Base-by-base conservation (phyloP, 2,888 invertebrate species). In the Orthosia gothica region DNA sequence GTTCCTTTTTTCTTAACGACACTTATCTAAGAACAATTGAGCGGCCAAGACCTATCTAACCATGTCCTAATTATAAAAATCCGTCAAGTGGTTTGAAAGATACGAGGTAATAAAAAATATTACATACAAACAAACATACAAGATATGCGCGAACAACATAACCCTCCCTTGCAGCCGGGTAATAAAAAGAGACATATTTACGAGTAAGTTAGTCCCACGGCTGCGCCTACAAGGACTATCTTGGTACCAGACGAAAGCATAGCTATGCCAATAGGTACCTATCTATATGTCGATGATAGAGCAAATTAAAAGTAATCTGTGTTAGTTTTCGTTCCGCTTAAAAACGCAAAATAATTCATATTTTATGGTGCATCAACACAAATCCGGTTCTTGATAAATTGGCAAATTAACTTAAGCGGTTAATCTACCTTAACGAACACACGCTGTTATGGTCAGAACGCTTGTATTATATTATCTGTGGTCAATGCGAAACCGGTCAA, bases 311-410 rank as follows among this genome's bases (percentile, higher is more conserved):
- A 20, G 13, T n/a, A 23, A 45, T 4, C 2, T 5, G 40, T 45
- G 12, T 66, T 32, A 32, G 16, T 16, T 72, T 58, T 72, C 23
- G 57, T 57, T 13, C 40, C n/a, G 57, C 26, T 58, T 23, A 32
- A 50, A 50, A 16, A 50, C 23, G 20, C 47, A 45, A 52, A 52
- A 16, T 26, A 50, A 26, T 32, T 63, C 55, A 23, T 32, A 50
- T 67, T 50, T n/a, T 26, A 13, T 50, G 18, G 13, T 57, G 63
- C 62, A 40, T 50, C 23, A 54, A 54, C n/a, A 49, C n/a, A 40
- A 61, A 76, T 73, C 82, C 73, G 72, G 85, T 73, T 73, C 45
- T 54, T 5, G 16, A 16, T 67, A 67, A 75, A 75, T 75, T 74
- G 26, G n/a, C 57, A 64, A 73, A 76, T 84, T 68, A 58, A 32